Evolutionary conservation across 1,140 invertebrate species (phyloP).

Genomic region (Maniola jurtina): DNA sequence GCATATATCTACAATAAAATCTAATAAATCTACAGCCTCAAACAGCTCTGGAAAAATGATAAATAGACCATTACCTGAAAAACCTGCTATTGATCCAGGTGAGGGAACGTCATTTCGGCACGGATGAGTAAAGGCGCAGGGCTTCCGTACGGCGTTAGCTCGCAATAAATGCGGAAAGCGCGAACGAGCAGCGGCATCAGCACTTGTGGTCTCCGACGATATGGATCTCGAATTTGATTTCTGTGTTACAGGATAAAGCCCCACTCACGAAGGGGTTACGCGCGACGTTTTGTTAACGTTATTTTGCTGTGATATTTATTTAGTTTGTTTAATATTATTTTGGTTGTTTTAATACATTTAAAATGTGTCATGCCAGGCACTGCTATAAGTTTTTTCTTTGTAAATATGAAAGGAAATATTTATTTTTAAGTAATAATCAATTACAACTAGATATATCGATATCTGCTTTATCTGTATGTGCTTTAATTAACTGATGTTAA

Average conservation of each 20-base stretch:
- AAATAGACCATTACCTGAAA: slow-evolving; percentile 84
- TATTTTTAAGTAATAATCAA: slow-evolving; percentile 39
- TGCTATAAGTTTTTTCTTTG: slow-evolving; percentile 49
- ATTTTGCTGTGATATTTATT: slow-evolving; percentile 75
- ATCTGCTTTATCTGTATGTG: slow-evolving; percentile 19
- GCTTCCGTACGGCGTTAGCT: slow-evolving; percentile 23
- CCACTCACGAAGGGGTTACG: slow-evolving; percentile 17
- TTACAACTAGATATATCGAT: neutral
- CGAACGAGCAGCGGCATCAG: slow-evolving; percentile 12
- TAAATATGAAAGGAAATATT: slow-evolving; percentile 52
- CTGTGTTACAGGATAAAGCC: slow-evolving; percentile 36
- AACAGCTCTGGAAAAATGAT: slow-evolving; percentile 80
- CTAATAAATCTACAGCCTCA: slow-evolving; percentile 67
- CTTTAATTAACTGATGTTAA: slow-evolving; percentile 8
- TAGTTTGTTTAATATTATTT: slow-evolving; percentile 60
- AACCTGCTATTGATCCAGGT: slow-evolving; percentile 76
- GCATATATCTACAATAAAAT: slow-evolving; percentile 45
- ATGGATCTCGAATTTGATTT: slow-evolving; percentile 38
- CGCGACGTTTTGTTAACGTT: slow-evolving; percentile 50
- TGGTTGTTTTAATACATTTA: slow-evolving; percentile 36
- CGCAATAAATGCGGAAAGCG: slow-evolving; percentile 14
- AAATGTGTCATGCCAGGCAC: slow-evolving; percentile 55
- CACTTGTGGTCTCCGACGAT: slow-evolving; percentile 22
- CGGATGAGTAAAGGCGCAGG: slow-evolving; percentile 36
- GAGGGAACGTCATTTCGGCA: slow-evolving; percentile 64